These are phyloP conservation scores for Myripristis jacobus DNA, from an alignment of 2,797 vertebrate genomes.

Conservation along the genomic window DNA sequence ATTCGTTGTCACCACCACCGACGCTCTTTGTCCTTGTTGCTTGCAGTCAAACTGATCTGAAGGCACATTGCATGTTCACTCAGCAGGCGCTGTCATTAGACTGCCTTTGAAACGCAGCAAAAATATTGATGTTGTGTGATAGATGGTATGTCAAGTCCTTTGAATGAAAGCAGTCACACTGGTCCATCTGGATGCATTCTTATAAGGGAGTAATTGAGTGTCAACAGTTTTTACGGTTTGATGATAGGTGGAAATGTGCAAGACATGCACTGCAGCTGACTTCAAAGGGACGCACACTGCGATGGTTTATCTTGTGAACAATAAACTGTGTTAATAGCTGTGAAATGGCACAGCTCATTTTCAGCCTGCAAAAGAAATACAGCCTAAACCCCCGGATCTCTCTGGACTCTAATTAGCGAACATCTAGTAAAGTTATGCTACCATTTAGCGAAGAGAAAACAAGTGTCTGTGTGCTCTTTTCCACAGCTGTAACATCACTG, in stretches of 20 bases:
- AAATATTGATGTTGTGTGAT: conserved; percentile 36
- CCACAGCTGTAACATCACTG: conserved; percentile 32
- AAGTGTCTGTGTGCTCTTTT: conserved; percentile 72
- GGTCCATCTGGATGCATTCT: conserved; percentile 38
- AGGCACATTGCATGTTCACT: not conserved
- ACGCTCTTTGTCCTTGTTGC: not conserved
- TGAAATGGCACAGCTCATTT: conserved; percentile 36
- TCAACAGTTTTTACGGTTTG: conserved; percentile 58
- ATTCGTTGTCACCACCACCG: not conserved
- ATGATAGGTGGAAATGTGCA: conserved; percentile 58
- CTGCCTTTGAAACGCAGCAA: conserved; percentile 8
- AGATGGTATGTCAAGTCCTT: conserved; percentile 21
- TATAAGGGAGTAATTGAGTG: conserved; percentile 56
- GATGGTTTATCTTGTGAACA: conserved; percentile 41
- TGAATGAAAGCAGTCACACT: conserved; percentile 25
- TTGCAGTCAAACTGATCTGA: not conserved
- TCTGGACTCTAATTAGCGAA: conserved; percentile 73
- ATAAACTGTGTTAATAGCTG: conserved; percentile 53
- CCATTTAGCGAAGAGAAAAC: conserved; percentile 8
- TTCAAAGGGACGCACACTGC: conserved; percentile 43
- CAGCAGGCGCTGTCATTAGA: conserved; percentile 23
- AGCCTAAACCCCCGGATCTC: conserved; percentile 5
- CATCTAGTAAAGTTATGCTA: conserved; percentile 62
- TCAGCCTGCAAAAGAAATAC: conserved; percentile 15
- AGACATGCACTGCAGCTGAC: conserved; percentile 44